Percentiles rank a stretch among this genome's conserved stretches.
Evolutionary conservation across 2,888 invertebrate genomes (phyloP).

Genomic region (Hypselothyrea guttata): DNA sequence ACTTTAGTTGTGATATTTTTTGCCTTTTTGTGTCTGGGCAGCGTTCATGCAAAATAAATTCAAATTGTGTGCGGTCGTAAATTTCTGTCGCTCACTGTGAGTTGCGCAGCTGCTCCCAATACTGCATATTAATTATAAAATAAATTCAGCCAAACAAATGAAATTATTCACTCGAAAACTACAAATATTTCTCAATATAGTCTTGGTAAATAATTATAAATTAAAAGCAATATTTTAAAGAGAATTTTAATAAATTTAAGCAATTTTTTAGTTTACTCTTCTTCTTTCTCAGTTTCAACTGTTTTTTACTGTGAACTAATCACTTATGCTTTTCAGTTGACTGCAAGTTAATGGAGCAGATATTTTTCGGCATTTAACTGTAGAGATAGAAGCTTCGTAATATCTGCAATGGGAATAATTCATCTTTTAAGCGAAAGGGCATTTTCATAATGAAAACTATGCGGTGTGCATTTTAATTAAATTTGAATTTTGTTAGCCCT

Average conservation of each 20-base stretch:
- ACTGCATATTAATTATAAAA: too few species aligned
- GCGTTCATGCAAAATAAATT: conserved; percentile 33
- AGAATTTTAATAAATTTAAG: too few species aligned
- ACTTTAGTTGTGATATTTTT: conserved; percentile 23
- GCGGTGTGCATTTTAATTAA: conserved; percentile 54
- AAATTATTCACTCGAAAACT: too few species aligned
- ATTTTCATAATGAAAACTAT: conserved; percentile 44
- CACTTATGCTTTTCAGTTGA: background rate
- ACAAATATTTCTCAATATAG: background rate
- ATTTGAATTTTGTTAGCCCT: conserved; percentile 24
- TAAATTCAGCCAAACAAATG: too few species aligned
- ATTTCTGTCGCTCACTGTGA: conserved; percentile 32
- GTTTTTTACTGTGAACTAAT: background rate
- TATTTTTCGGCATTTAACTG: conserved; percentile 23
- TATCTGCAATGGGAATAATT: conserved; percentile 26
- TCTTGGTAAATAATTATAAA: background rate
- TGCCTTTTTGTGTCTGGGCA: conserved; percentile 15
- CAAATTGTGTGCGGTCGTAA: conserved; percentile 36
- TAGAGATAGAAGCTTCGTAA: conserved; percentile 8
- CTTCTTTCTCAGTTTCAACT: too few species aligned
- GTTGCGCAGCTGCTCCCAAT: conserved; percentile 9
- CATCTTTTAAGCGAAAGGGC: conserved; percentile 24
- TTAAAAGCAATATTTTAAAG: too few species aligned
- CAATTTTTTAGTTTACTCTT: too few species aligned
- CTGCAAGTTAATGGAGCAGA: conserved; percentile 34